Base-by-base conservation (phyloP, 2,888 invertebrate genomes). In the Hirtodrosophila duncani region DNA sequence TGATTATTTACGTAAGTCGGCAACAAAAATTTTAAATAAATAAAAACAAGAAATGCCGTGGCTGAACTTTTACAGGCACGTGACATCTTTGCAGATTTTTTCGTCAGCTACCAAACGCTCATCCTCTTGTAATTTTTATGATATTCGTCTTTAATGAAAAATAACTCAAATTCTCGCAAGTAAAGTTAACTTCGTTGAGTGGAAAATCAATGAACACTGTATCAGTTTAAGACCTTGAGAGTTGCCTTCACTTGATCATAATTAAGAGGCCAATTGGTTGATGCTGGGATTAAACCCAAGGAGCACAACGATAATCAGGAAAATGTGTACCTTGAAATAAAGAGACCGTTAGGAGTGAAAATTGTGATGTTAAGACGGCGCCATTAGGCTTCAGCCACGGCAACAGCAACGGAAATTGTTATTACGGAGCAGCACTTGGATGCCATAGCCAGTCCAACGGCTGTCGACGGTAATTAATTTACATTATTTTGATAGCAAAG, bases 401-500 rank as follows among this genome's bases (percentile, higher is more conserved):
- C 39, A 44, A 46, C 27, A 34, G 43, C 55, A 44, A 37, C 42
- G 52, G 33, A 43, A 63, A 57, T 56, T 67, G 48, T 66, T 62
- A 59, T 71, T 58, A 42, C 10, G 30, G 30, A 9, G 9, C 1
- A 18, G 37, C 18, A 38, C 34, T 31, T 21, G 30, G 8, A 4
- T 26, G 7, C 8, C 16, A 9, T 18, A 5, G 9, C 4, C 3
- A 26, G 18, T 41, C 31, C 26, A 31, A 26, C 16, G 50, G 26
- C 23, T 36, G 52, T 36, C 11, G 45, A 48, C 14, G 21, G 44
- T 65, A 58, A 79, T 72, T 79, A 67, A 67, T 79, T 71, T 63
- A 70, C 68, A 67, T 79, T 72, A 79, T 79, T 60, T 67, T 71
- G 50, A 52, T 67, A 75, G 61, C 45, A 70, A 74, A 74, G 67